phyloP scores from a whole-genome alignment of 2,797 vertebrate genomes.

The Bradypodion pumilum region DNA sequence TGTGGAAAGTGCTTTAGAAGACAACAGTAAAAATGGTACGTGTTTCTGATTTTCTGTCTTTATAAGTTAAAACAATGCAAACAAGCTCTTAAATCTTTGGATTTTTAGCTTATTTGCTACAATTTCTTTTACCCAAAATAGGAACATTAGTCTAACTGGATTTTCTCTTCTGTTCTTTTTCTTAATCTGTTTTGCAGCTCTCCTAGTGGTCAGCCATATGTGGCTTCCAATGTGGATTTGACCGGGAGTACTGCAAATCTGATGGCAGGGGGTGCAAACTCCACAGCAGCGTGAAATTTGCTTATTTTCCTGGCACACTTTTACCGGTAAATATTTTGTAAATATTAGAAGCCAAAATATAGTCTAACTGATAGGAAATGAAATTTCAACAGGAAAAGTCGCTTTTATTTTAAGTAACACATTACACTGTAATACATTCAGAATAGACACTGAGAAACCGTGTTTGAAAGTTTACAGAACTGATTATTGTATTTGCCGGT shows the following conservation, averaged over 20 bases:
- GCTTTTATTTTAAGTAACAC: not conserved
- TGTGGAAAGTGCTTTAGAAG: not conserved
- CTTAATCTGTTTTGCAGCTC: conserved; percentile 34
- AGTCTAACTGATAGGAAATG: conserved; percentile 4
- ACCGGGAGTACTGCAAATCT: conserved; percentile 33
- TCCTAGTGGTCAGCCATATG: conserved; percentile 34
- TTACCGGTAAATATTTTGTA: conserved; percentile 26
- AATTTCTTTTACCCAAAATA: conserved; percentile 16
- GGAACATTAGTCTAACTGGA: conserved; percentile 13
- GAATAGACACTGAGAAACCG: not conserved
- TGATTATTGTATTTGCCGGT: too few relatives aligned
- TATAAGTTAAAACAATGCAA: not conserved
- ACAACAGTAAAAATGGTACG: not conserved
- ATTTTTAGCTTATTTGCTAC: conserved; percentile 18
- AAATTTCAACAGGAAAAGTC: not conserved
- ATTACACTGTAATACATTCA: not conserved
- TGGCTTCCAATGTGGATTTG: conserved; percentile 32
- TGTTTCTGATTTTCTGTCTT: conserved; percentile 3
- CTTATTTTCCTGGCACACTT: conserved; percentile 18
- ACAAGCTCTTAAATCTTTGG: not conserved
- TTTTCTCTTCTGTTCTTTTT: conserved; percentile 34
- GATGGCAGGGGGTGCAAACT: conserved; percentile 31
- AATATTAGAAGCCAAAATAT: not conserved
- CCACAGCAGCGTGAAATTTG: conserved; percentile 28
- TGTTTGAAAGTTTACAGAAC: not conserved